These are phyloP conservation scores for Ophion ventricosus DNA, from an alignment of 2,888 invertebrate genomes.

Conservation along the genomic window DNA sequence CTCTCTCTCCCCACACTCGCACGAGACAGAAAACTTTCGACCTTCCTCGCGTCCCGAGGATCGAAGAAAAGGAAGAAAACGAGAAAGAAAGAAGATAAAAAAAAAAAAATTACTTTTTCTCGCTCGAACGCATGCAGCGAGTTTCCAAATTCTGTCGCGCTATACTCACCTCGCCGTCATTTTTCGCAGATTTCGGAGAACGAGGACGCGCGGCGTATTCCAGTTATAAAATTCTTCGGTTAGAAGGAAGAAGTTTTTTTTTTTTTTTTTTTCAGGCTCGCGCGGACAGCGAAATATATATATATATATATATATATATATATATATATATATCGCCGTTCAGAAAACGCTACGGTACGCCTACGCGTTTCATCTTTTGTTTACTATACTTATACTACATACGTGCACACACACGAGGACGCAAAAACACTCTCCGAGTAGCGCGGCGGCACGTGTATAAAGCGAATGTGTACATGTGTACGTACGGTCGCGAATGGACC, in stretches of 20 bases:
- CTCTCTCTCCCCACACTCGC: constrained; percentile 5
- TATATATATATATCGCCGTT: constrained; percentile 22
- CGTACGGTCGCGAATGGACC: constrained; percentile 49
- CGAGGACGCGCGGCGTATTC: neutral
- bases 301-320: no score
- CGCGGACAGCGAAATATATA: constrained; percentile 1
- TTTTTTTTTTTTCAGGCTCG: constrained; percentile 24
- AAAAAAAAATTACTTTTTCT: neutral
- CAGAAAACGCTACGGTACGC: constrained; percentile 42
- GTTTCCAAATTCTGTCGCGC: neutral
- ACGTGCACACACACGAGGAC: constrained; percentile 24
- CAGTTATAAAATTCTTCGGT: neutral
- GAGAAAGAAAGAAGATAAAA: neutral
- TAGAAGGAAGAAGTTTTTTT: neutral
- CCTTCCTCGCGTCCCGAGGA: constrained; percentile 3
- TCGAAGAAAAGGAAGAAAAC: neutral
- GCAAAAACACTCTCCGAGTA: no score
- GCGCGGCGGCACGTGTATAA: no score
- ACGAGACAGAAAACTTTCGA: neutral
- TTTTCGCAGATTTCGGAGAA: constrained; percentile 1
- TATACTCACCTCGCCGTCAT: constrained; percentile 60
- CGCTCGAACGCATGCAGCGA: neutral
- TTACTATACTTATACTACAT: constrained; percentile 51
- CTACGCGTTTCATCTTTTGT: constrained; percentile 60
- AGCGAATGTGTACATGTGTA: neutral